These are phyloP conservation scores for Onychostruthus taczanowskii DNA, from an alignment of 2,113 vertebrate genomes.

Conservation along the genomic window DNA sequence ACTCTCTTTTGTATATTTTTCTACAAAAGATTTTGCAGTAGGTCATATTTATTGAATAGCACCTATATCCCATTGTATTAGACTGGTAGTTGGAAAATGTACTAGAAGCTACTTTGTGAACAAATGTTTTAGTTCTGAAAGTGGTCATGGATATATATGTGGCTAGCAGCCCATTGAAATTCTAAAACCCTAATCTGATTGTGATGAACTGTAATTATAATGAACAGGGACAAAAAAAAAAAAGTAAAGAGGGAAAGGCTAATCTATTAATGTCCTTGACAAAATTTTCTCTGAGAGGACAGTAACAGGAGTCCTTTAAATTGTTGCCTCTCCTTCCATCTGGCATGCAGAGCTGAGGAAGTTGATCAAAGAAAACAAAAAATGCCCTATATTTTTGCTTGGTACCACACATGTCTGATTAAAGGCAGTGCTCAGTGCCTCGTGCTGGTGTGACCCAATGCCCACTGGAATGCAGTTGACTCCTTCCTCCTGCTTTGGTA, in stretches of 20 bases:
- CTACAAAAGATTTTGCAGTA: background rate
- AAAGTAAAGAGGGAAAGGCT: background rate
- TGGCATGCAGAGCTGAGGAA: background rate
- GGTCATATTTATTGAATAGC: background rate
- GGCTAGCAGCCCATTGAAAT: background rate
- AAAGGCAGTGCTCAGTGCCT: background rate
- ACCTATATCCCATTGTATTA: rapidly evolving
- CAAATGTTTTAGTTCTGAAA: background rate
- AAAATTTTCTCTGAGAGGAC: background rate
- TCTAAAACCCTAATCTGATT: background rate
- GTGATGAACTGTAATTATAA: background rate
- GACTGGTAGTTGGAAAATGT: background rate
- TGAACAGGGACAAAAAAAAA: background rate
- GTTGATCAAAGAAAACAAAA: background rate
- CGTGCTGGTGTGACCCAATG: background rate
- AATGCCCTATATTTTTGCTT: background rate
- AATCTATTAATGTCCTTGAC: background rate
- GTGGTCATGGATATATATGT: background rate
- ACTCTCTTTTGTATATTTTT: background rate
- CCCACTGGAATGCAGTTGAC: background rate
- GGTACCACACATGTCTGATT: background rate
- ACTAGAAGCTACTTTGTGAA: background rate
- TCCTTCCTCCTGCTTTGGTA: background rate
- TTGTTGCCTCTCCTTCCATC: background rate
- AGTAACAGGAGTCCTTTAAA: background rate